Conservation (phyloP, 2,113 vertebrate species). For the Pterophyllum scalare region DNA sequence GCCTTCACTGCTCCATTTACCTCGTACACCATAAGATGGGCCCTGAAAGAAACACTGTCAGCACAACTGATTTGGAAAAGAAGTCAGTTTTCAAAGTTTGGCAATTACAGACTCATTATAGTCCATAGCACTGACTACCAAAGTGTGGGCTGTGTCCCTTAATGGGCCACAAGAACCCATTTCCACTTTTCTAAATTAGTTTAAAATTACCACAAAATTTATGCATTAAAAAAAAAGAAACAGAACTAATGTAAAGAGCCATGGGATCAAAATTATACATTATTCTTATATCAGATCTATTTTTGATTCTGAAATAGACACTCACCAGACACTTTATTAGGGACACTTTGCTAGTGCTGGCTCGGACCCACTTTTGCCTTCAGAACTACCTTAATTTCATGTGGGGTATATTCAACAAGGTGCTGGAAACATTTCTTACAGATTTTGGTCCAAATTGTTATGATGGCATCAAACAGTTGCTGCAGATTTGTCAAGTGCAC, state of each 20-base stretch:
- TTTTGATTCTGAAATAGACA: not conserved
- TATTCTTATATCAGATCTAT: not conserved
- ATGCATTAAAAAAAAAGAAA: conserved; percentile 2
- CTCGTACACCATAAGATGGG: conserved; percentile 1
- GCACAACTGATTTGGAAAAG: conserved; percentile 19
- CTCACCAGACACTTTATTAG: not conserved
- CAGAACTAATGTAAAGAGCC: not conserved
- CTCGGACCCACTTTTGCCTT: not conserved
- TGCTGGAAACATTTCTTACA: not conserved
- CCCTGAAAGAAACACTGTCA: conserved; percentile 12
- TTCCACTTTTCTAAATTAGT: not conserved
- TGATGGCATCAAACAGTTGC: not conserved
- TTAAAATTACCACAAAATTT: conserved; percentile 10
- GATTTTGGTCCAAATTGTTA: not conserved
- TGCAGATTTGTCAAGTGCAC: not conserved
- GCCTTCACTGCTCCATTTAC: conserved; percentile 37
- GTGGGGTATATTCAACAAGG: not conserved
- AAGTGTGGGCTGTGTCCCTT: not conserved
- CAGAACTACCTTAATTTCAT: not conserved
- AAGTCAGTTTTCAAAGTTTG: conserved; percentile 3
- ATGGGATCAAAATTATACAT: not conserved
- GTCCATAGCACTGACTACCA: not conserved
- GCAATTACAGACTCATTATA: conserved; percentile 5
- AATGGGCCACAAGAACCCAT: not conserved
- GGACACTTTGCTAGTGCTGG: not conserved